These are phyloP conservation scores for Tauraco erythrolophus DNA, from an alignment of 2,113 vertebrate species.

Conservation along the genomic window DNA sequence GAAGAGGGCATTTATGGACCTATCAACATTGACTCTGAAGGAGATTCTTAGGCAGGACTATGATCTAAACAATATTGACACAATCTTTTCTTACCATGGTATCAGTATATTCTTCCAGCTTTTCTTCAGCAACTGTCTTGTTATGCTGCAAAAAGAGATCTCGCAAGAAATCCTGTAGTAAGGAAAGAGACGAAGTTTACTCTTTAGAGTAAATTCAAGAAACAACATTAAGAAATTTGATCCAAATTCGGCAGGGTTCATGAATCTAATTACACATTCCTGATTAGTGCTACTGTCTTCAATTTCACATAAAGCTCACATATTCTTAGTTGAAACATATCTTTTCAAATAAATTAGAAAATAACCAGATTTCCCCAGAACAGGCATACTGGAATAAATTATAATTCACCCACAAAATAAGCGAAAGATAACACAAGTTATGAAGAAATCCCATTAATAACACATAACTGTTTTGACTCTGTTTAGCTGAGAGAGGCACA, in stretches of 20 bases:
- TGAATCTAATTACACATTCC: background rate
- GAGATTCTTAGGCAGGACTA: background rate
- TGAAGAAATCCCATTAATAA: background rate
- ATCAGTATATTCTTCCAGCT: constrained; percentile 91
- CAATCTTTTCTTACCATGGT: constrained; percentile 83
- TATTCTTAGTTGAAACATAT: background rate
- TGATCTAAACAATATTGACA: background rate
- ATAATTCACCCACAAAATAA: background rate
- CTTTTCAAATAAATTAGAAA: background rate
- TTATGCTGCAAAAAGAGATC: constrained; percentile 88
- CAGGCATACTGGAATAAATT: background rate
- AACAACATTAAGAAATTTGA: background rate
- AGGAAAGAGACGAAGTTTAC: background rate
- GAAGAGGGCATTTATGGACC: background rate
- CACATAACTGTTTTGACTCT: background rate
- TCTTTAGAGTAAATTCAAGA: background rate
- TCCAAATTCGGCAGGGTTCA: background rate
- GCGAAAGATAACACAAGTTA: background rate
- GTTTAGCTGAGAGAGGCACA: background rate
- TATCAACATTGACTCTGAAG: background rate
- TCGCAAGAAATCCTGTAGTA: constrained; percentile 85
- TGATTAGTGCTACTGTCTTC: background rate
- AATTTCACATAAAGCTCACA: background rate
- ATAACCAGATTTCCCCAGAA: background rate
- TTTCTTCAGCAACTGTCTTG: constrained; percentile 81